Evolutionary conservation across 2,888 invertebrate species (phyloP), one percentile per base, ranked within the genome.

Genomic region (Magallana nippona): DNA sequence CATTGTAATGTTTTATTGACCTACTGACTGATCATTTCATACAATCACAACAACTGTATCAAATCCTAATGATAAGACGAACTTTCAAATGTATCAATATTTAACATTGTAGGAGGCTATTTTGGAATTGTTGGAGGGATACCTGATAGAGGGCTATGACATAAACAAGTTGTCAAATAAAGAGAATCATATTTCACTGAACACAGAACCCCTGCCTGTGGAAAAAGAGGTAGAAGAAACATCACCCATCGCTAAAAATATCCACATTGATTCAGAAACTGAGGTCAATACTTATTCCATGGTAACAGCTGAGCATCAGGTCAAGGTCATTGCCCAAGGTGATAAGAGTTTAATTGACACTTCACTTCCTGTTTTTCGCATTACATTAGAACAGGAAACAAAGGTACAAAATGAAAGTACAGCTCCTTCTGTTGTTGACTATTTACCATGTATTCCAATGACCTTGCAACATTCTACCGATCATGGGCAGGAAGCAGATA

Each of bases 121-220:
- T 55, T 63, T 63, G 55, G 81, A 81, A 63, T 62, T 81, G 44
- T 81, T 81, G 8, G 81, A 81, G 11, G 55, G 62, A 10, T 63
- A 63, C n/a, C 19, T 81, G n/a, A 77, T 27, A 78, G 77, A 82
- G 32, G 15, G 22, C 8, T 56, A 71, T 13, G 27, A 27, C 15
- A 32, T 2, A 11, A 27, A 13, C 11, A 22, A 71, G 27, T 32
- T 27, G 27, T 71, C 22, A 11, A 71, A 71, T 10, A 27, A 27
- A 27, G 71, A 71, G 32, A 71, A 71, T 60, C 10, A n/a, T 60
- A 1, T 60, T 17, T n/a, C n/a, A 60, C 32, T 13, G 15, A 19
- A 62, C 22, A 22, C 22, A 22, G 22, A 19, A 10, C 62, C 11
- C 11, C 62, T 22, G 1, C 44, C 44, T 60, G 15, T 71, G 27